Percentiles rank a stretch among this genome's conserved stretches.
phyloP scores from a whole-genome alignment of 2,888 invertebrate species.

The Acrocera orbiculus region DNA sequence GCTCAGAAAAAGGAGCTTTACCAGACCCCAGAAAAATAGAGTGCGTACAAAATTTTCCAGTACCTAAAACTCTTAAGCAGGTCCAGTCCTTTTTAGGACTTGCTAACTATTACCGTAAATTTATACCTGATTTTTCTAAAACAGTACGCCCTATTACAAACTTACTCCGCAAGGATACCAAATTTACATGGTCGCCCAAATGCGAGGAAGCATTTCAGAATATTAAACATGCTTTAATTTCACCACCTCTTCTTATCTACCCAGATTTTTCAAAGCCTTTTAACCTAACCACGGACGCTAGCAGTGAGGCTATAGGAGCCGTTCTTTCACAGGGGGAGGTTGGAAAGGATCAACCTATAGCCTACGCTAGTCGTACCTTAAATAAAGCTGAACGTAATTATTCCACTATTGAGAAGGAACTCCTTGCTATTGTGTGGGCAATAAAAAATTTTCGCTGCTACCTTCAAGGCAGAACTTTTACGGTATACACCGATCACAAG shows the following conservation, averaged over 20 bases:
- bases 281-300: slow-evolving; percentile 17
- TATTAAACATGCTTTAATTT: neutral
- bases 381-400: slow-evolving; percentile 22
- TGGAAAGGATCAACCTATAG: slow-evolving; percentile 6
- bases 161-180: neutral
- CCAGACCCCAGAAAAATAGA: slow-evolving; percentile 16
- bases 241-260: neutral
- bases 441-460: no score
- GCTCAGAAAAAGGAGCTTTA: slow-evolving; percentile 16
- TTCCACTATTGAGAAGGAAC: no score
- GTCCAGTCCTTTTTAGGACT: slow-evolving; percentile 5
- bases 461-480: no score
- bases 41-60: slow-evolving; percentile 12
- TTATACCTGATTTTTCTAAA: slow-evolving; percentile 6
- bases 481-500: no score
- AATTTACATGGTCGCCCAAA: neutral
- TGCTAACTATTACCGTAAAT: slow-evolving; percentile 6
- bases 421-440: no score
- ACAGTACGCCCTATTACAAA: neutral
- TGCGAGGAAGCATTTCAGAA: slow-evolving; percentile 13
- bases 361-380: slow-evolving; percentile 16
- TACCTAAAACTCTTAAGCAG: slow-evolving; percentile 3
- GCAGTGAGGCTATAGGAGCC: slow-evolving; percentile 11
- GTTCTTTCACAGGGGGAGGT: slow-evolving; percentile 8
- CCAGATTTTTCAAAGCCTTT: slow-evolving; percentile 8